Evolutionary conservation across 1,140 invertebrate genomes (phyloP), one percentile per base, ranked within the genome.

Genomic region (Pemphigus obesinymphae): DNA sequence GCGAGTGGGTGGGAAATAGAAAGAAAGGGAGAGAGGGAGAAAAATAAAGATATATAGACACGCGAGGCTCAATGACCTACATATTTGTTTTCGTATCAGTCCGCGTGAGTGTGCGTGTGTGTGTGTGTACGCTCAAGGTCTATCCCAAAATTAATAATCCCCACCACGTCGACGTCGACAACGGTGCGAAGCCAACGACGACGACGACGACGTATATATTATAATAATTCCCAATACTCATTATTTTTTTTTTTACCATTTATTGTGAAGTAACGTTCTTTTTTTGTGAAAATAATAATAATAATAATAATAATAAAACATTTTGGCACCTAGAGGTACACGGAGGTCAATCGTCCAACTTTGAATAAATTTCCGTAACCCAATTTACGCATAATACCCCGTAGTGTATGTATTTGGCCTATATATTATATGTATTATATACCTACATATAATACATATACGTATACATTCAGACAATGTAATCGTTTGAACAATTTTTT

Each of bases 111-210:
- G 76, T 63, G 15, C 20, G 11, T 70, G 13, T 70, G 13, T 43
- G 37, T 40, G 76, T 45, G 55, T 80, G 63, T 63, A 26, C 55
- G 58, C 17, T 43, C 76, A 80, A 80, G 76, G 76, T 80, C 76
- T 61, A 26, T 80, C 76, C 76, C 76, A 80, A 80, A 80, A 80
- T 80, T 80, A 80, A 80, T 63, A 80, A 61, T 58, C 76, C 76
- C 55, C 55, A 40, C 75, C 55, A 3, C 31, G 50, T 53, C 45
- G 23, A n/a, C 26, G 23, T 11, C n/a, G n/a, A n/a, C n/a, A 58
- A 58, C 23, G 11, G 23, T 11, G 10, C 23, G 23, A 15, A 2
- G 50, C 29, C n/a, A 23, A 13, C 34, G 2, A 37, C 45, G 31
- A 13, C 31, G 0, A 37, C 45, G 40, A 7, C 37, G 43, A 11